These are phyloP conservation scores for Melanotaenia pygmaea DNA, from an alignment of 2,797 vertebrate species.

Conservation along the genomic window DNA sequence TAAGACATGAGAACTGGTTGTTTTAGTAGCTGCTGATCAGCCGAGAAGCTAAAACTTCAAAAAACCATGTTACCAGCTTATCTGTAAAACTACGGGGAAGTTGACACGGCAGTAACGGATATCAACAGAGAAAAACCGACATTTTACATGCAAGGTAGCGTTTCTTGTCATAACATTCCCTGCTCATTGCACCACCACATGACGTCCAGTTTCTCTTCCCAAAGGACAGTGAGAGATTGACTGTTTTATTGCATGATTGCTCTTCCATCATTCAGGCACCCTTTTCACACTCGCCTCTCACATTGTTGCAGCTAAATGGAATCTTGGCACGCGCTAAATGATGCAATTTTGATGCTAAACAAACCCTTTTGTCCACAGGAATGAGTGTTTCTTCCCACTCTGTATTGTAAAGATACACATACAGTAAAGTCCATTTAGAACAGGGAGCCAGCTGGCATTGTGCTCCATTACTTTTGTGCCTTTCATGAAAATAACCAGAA, in stretches of 20 bases:
- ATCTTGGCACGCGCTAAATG: slow-evolving; percentile 58
- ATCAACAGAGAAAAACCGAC: slow-evolving; percentile 1
- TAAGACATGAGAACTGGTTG: slow-evolving; percentile 68
- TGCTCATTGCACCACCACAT: slow-evolving; percentile 31
- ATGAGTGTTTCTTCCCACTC: slow-evolving; percentile 39
- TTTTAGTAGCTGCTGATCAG: slow-evolving; percentile 36
- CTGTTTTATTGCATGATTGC: slow-evolving; percentile 63
- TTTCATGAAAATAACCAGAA: slow-evolving; percentile 43
- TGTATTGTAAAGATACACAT: slow-evolving; percentile 17
- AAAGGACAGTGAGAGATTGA: slow-evolving; percentile 51
- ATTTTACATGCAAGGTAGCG: slow-evolving; percentile 11
- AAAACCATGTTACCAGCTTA: slow-evolving; percentile 32
- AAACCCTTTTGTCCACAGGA: slow-evolving; percentile 56
- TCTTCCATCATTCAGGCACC: slow-evolving; percentile 45
- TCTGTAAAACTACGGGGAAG: slow-evolving; percentile 38
- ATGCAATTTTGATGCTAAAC: slow-evolving; percentile 65
- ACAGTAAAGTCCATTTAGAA: slow-evolving; percentile 36
- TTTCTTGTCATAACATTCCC: slow-evolving; percentile 10
- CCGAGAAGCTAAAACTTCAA: slow-evolving; percentile 43
- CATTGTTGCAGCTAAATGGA: slow-evolving; percentile 67
- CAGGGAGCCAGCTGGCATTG: slow-evolving; percentile 10
- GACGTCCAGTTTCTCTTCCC: slow-evolving; percentile 37
- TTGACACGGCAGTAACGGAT: neutral
- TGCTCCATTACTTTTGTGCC: slow-evolving; percentile 27
- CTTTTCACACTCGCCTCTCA: slow-evolving; percentile 62